Percentiles rank a stretch among this genome's conserved stretches.
These are phyloP conservation scores for Cosmia pyralina DNA, from an alignment of 2,888 invertebrate genomes.

Conservation along the genomic window DNA sequence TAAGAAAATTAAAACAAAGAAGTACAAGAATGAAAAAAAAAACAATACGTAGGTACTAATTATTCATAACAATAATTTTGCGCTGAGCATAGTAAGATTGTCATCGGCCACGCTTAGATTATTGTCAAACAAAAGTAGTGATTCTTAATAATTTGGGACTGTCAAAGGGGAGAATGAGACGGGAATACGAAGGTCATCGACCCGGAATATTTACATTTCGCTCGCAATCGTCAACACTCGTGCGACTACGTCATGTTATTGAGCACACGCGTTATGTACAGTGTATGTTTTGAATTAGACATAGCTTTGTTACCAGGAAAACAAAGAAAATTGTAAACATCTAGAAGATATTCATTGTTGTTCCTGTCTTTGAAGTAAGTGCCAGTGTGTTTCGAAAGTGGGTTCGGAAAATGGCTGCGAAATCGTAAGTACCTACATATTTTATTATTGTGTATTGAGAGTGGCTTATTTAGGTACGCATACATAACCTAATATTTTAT, in stretches of 20 bases:
- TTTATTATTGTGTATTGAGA: constrained; percentile 6
- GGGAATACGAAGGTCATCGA: constrained; percentile 34
- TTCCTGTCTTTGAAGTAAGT: constrained; percentile 22
- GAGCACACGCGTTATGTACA: constrained; percentile 7
- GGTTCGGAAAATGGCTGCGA: constrained; percentile 31
- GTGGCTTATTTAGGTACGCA: background rate
- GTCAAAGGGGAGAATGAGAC: constrained; percentile 30
- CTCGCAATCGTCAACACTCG: constrained; percentile 20
- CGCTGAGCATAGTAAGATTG: too few relatives aligned
- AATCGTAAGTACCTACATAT: constrained; percentile 32
- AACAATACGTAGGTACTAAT: too few relatives aligned
- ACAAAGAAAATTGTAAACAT: constrained; percentile 19
- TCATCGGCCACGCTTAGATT: background rate
- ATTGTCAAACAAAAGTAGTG: background rate
- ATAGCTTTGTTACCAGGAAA: background rate
- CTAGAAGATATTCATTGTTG: constrained; percentile 8
- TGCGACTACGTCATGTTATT: constrained; percentile 26
- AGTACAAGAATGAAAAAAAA: too few relatives aligned
- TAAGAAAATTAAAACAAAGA: too few relatives aligned
- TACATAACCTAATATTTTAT: background rate
- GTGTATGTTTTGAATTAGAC: constrained; percentile 23
- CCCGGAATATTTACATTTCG: constrained; percentile 38
- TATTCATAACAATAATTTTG: too few relatives aligned
- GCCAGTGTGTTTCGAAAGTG: constrained; percentile 8
- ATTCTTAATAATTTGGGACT: constrained; percentile 5